Percentiles rank a stretch among this genome's conserved stretches.
These are phyloP conservation scores for Cacoxenus indagator DNA, from an alignment of 2,888 invertebrate genomes.

Conservation along the genomic window DNA sequence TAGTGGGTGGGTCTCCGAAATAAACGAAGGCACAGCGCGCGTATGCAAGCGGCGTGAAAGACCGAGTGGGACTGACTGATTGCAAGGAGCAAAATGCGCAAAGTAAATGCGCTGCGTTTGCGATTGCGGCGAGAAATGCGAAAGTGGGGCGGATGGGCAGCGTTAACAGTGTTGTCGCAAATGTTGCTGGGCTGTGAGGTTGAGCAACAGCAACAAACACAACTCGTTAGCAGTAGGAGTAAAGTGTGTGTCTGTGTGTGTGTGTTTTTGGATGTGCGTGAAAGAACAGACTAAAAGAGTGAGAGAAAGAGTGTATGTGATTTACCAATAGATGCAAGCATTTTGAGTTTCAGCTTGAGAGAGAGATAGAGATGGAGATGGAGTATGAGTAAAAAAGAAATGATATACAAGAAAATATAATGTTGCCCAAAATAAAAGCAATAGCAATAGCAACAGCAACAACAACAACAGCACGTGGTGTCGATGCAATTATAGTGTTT, in stretches of 20 bases:
- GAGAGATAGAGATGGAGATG: slow-evolving; percentile 5
- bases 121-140: background rate
- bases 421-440: slow-evolving; percentile 38
- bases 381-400: slow-evolving; percentile 40
- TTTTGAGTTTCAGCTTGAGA: background rate
- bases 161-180: background rate
- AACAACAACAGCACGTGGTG: slow-evolving; percentile 55
- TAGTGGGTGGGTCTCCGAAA: slow-evolving; percentile 37
- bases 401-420: slow-evolving; percentile 54
- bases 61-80: slow-evolving; percentile 54
- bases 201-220: too few relatives aligned
- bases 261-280: background rate
- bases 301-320: background rate
- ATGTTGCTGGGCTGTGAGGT: too few relatives aligned
- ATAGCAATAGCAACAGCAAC: slow-evolving; percentile 39
- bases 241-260: background rate
- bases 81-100: background rate
- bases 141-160: background rate
- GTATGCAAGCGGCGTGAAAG: slow-evolving; percentile 43
- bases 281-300: background rate
- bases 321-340: too few relatives aligned
- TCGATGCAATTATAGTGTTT: slow-evolving; percentile 59
- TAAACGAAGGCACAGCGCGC: slow-evolving; percentile 55
- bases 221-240: background rate
- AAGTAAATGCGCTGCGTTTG: background rate